Conservation (phyloP, 1,140 invertebrate species). For the Gryon sp. region DNA sequence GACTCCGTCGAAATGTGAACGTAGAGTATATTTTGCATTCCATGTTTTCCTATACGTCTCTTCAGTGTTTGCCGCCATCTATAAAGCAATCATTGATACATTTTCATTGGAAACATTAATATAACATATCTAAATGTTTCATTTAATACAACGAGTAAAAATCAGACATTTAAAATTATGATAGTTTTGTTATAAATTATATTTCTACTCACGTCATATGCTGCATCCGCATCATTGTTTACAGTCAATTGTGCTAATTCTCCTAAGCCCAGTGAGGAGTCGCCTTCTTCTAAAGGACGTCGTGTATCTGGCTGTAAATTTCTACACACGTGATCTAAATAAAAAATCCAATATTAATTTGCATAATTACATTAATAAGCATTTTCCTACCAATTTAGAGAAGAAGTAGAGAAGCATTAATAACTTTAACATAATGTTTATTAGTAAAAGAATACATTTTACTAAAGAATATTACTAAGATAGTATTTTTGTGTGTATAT, state of each 20-base stretch:
- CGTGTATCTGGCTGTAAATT: conserved; percentile 70
- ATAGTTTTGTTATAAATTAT: neutral
- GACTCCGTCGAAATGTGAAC: conserved; percentile 99
- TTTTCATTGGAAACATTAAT: too few relatives aligned
- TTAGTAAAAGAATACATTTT: too few relatives aligned
- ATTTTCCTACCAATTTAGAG: neutral
- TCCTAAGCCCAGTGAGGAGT: conserved; percentile 92
- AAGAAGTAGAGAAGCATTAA: too few relatives aligned
- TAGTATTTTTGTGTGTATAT: too few relatives aligned
- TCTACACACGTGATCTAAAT: conserved; percentile 47
- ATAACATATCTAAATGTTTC: too few relatives aligned
- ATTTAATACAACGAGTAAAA: too few relatives aligned
- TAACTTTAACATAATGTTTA: too few relatives aligned
- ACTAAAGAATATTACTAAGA: too few relatives aligned
- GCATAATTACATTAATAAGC: neutral
- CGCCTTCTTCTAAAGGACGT: conserved; percentile 85
- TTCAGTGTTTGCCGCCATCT: conserved; percentile 89
- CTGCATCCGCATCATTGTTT: conserved; percentile 95
- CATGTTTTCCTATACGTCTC: conserved; percentile 98
- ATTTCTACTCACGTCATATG: conserved; percentile 88
- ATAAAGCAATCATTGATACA: too few relatives aligned
- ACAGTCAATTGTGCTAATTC: conserved; percentile 97
- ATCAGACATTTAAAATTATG: conserved; percentile 4
- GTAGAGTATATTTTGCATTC: conserved; percentile 98
- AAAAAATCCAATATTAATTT: neutral